A percentile compares a stretch with the other conserved stretches of the same genome.
Evolutionary conservation across 1,140 invertebrate genomes (phyloP).

Genomic region (Aphidius ervi): DNA sequence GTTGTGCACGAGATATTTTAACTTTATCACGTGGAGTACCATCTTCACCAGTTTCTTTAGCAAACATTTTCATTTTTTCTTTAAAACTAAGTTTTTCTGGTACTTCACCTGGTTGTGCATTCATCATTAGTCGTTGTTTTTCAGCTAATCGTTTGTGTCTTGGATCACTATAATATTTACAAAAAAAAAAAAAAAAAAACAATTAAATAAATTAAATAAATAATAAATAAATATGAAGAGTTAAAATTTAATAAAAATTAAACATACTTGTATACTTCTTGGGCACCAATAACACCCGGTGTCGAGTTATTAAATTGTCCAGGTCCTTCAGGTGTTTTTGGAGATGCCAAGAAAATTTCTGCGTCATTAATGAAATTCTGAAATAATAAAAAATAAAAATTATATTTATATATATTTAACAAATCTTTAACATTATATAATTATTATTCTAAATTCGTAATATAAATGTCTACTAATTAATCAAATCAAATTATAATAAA

Average conservation of each 20-base stretch:
- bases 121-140: constrained; percentile 67
- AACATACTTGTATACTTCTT: constrained; percentile 83
- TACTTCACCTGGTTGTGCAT: constrained; percentile 61
- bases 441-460: no score
- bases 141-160: constrained; percentile 74
- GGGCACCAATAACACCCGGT: constrained; percentile 89
- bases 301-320: constrained; percentile 62
- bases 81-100: constrained; percentile 90
- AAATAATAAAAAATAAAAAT: constrained; percentile 21
- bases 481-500: no score
- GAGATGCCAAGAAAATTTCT: constrained; percentile 69
- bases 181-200: constrained; percentile 20
- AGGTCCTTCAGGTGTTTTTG: constrained; percentile 63
- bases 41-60: constrained; percentile 83
- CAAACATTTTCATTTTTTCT: constrained; percentile 97
- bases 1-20: constrained; percentile 87
- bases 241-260: constrained; percentile 15
- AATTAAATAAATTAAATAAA: constrained; percentile 8
- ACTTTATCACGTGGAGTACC: constrained; percentile 86
- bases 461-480: no score
- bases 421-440: no score
- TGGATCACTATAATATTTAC: constrained; percentile 66
- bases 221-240: background rate
- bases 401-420: background rate
- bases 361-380: constrained; percentile 79